These are phyloP conservation scores for Pavo muticus DNA, from an alignment of 2,113 vertebrate species.

Conservation along the genomic window DNA sequence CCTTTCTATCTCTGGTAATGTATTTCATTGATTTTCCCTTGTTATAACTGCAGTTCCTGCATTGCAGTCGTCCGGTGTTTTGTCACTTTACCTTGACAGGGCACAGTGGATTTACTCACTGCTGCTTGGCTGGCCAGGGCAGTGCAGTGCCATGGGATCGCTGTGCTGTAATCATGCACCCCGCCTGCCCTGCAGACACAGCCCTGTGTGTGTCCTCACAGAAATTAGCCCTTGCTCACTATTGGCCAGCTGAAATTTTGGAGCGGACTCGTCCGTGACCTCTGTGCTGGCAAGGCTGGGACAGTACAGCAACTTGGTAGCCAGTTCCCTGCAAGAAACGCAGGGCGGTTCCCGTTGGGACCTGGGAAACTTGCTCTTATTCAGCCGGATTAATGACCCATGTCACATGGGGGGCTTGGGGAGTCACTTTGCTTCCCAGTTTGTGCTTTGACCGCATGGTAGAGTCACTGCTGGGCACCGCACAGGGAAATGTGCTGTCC, in stretches of 20 bases:
- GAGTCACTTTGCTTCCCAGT: neutral
- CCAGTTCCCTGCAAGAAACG: neutral
- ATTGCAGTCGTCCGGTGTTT: conserved; percentile 14
- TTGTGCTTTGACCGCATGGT: neutral
- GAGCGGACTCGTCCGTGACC: neutral
- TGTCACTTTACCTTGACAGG: conserved; percentile 57
- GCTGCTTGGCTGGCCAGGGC: neutral
- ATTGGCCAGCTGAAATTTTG: neutral
- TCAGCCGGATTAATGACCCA: neutral
- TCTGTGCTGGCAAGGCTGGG: neutral
- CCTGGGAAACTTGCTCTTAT: neutral
- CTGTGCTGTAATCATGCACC: fast-evolving
- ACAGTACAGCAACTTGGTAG: neutral
- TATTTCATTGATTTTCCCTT: conserved; percentile 59
- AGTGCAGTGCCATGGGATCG: neutral
- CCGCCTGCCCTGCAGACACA: neutral
- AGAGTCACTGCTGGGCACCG: neutral
- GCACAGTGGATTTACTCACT: neutral
- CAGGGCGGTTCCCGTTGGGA: neutral
- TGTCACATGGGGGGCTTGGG: neutral
- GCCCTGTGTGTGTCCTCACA: neutral
- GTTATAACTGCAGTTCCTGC: conserved; percentile 49
- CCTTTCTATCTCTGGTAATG: conserved; percentile 38
- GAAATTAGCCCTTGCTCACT: neutral
- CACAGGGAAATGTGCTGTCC: neutral